phyloP scores from a whole-genome alignment of 2,888 invertebrate genomes.

The Corythucha ciliata region DNA sequence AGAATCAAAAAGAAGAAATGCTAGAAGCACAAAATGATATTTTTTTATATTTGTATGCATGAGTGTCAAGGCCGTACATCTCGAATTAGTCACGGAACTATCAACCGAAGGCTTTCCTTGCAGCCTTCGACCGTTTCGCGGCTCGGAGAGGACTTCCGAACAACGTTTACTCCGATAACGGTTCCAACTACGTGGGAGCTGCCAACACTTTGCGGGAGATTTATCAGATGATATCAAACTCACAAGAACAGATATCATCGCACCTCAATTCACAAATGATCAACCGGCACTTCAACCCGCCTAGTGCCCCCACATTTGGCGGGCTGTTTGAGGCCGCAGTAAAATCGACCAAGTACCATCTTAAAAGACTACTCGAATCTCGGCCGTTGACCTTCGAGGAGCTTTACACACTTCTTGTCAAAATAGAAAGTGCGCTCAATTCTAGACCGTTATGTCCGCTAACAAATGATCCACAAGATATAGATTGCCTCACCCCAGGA shows the following conservation, averaged over 20 bases:
- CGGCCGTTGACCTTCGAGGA: constrained; percentile 35
- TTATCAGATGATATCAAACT: neutral
- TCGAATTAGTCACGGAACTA: constrained; percentile 38
- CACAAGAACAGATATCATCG: constrained; percentile 17
- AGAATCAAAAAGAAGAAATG: constrained; percentile 26
- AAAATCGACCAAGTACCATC: constrained; percentile 36
- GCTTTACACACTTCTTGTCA: constrained; percentile 32
- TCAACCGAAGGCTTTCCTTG: constrained; percentile 37
- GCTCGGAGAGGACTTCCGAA: constrained; percentile 35
- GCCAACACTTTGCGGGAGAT: constrained; percentile 14
- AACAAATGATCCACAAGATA: constrained; percentile 31
- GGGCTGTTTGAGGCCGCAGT: constrained; percentile 38
- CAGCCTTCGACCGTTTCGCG: constrained; percentile 37
- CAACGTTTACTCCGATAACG: constrained; percentile 38
- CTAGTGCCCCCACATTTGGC: constrained; percentile 35
- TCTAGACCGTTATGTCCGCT: constrained; percentile 36
- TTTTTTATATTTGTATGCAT: constrained; percentile 37
- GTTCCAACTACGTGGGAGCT: constrained; percentile 39
- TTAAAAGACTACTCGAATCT: constrained; percentile 30
- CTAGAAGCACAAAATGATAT: constrained; percentile 32
- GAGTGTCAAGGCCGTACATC: constrained; percentile 36
- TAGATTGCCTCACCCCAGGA: constrained; percentile 36
- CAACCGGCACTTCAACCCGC: constrained; percentile 27
- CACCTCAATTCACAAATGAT: constrained; percentile 37
- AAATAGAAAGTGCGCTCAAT: constrained; percentile 37